These are phyloP conservation scores for Heliconius aoede DNA, from an alignment of 2,888 invertebrate species.

Conservation along the genomic window DNA sequence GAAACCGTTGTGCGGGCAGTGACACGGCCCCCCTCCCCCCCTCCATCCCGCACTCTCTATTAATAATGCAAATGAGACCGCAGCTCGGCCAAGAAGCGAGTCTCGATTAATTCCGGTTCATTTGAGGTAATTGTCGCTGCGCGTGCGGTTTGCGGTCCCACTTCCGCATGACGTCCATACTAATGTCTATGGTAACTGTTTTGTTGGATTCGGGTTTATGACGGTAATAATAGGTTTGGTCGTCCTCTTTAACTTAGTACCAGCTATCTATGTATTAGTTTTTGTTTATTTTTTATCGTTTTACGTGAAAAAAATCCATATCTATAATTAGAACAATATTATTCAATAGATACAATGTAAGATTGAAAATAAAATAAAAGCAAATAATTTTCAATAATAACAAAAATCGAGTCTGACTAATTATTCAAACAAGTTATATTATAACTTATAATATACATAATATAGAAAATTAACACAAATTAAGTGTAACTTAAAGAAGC, in stretches of 20 bases:
- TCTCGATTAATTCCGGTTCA: slow-evolving; percentile 83
- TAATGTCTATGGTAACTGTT: slow-evolving; percentile 46
- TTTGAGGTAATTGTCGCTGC: slow-evolving; percentile 83
- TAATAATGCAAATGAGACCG: slow-evolving; percentile 84
- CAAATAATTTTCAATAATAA: no score
- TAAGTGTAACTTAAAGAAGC: not conserved
- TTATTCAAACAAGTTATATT: no score
- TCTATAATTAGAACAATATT: not conserved
- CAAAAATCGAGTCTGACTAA: no score
- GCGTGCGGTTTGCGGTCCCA: slow-evolving; percentile 72
- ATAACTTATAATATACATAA: not conserved
- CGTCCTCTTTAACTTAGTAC: not conserved
- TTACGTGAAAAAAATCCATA: not conserved
- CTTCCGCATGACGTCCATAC: slow-evolving; percentile 49
- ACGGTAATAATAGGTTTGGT: slow-evolving; percentile 31
- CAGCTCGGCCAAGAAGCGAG: slow-evolving; percentile 82
- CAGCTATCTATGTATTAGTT: not conserved
- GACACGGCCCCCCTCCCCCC: slow-evolving; percentile 62
- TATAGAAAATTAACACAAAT: not conserved
- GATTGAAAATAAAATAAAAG: no score
- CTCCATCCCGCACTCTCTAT: slow-evolving; percentile 74
- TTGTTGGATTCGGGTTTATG: slow-evolving; percentile 44
- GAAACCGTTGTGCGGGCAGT: slow-evolving; percentile 65
- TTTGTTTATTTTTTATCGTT: not conserved
- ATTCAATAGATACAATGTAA: no score